Evolutionary conservation across 2,113 vertebrate genomes (phyloP), one percentile per base, ranked within the genome.

Genomic region (Chaenocephalus aceratus): DNA sequence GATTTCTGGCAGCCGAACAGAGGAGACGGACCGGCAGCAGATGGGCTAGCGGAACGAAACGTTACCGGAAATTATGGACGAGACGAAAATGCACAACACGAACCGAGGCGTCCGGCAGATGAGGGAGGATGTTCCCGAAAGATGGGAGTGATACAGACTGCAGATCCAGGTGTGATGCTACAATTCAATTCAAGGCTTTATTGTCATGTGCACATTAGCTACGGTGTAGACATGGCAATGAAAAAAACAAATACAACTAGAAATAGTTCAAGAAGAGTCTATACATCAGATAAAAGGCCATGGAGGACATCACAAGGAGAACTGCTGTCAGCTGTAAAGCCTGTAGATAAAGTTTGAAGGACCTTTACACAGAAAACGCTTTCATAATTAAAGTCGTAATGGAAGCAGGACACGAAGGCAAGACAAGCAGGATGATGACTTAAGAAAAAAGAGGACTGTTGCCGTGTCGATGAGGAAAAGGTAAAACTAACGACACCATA

Each of bases 11-110:
- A 88, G 2, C 44, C 21, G 45, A 80, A 79, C 80, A 83, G 79
- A 83, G 62, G 60, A 78, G 66, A 70, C 9, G 80, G 84, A 86
- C 86, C 88, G 83, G 11, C 79, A 16, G 54, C 88, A 90, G 88
- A 92, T 91, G 92, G 87, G 82, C 34, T 76, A 65, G 86, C 69
- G 77, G 80, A 91, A 89, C 86, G 10, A 92, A 91, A 77, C 71
- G 88, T 89, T 83, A 85, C 73, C 72, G 62, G 80, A 88, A 90
- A 90, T 86, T 26, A 87, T 85, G 89, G 78, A 87, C 3, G 41
- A 13, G 10, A 34, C 11, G 36, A 16, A 71, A 77, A 71, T 81
- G 73, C 80, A 72, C 80, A 75, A 87, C 86, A 59, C 30, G 72
- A 84, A 67, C 67, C 34, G 30, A 80, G 48, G 66, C 82, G 45